phyloP scores from a whole-genome alignment of 2,888 invertebrate genomes.

The Apamea crenata region DNA sequence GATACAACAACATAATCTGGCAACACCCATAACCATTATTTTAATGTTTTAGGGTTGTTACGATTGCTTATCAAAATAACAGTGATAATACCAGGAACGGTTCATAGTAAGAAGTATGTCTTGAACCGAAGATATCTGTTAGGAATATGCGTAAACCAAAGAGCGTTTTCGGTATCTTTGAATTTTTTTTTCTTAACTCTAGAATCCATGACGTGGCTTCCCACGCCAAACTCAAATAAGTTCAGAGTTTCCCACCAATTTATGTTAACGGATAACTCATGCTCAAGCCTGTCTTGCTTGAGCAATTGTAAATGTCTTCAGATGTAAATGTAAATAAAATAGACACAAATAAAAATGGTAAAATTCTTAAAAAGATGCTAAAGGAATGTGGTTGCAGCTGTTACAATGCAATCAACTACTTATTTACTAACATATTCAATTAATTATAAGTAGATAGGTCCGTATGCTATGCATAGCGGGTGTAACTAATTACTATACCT shows the following conservation, averaged over 20 bases:
- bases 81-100: not conserved
- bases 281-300: too few relatives aligned
- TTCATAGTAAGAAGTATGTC: slow-evolving; percentile 17
- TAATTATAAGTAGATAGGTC: not conserved
- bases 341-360: not conserved
- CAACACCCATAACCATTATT: not conserved
- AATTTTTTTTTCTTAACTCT: not conserved
- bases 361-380: not conserved
- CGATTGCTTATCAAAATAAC: slow-evolving; percentile 3
- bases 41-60: slow-evolving; percentile 2
- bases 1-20: slow-evolving; percentile 1
- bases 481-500: not conserved
- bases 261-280: not conserved
- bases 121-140: not conserved
- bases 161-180: not conserved
- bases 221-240: not conserved
- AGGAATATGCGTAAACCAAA: not conserved
- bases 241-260: not conserved
- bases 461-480: too few relatives aligned
- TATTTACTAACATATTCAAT: too few relatives aligned
- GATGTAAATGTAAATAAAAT: not conserved
- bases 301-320: not conserved
- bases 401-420: not conserved
- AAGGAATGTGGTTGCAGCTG: not conserved
- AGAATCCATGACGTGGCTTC: not conserved